A percentile compares a stretch with the other conserved stretches of the same genome.
Evolutionary conservation across 1,140 invertebrate species (phyloP).

Genomic region (Archegozetes longisetosus): DNA sequence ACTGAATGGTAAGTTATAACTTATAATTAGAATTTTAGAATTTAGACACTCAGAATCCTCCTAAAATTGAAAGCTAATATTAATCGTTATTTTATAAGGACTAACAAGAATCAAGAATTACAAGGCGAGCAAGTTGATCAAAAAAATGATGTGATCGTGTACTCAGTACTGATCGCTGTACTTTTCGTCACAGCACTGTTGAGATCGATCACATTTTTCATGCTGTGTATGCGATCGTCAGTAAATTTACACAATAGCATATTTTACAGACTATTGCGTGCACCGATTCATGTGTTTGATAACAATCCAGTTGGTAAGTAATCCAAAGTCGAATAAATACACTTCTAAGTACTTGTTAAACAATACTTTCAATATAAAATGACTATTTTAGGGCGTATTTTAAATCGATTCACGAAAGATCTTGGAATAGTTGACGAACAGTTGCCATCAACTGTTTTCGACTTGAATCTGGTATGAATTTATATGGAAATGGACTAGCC

Average conservation of each 20-base stretch:
- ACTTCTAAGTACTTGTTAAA: background rate
- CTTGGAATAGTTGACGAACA: constrained; percentile 67
- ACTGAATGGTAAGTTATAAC: constrained; percentile 15
- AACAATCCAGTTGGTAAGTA: constrained; percentile 46
- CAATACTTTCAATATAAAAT: background rate
- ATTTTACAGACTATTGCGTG: constrained; percentile 57
- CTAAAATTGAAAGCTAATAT: background rate
- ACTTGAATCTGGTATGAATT: constrained; percentile 59
- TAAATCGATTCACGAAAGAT: constrained; percentile 71
- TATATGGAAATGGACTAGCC: constrained; percentile 34
- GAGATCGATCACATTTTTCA: constrained; percentile 52
- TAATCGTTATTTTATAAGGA: background rate
- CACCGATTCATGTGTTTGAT: constrained; percentile 74
- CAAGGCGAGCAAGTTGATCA: background rate
- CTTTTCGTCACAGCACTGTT: constrained; percentile 30
- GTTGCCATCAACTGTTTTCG: constrained; percentile 56
- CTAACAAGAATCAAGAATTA: background rate
- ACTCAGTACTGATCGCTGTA: constrained; percentile 21
- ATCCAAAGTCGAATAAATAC: background rate
- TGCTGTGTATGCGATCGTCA: constrained; percentile 58
- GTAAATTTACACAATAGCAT: constrained; percentile 61
- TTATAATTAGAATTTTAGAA: background rate
- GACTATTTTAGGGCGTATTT: constrained; percentile 41
- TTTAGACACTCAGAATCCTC: background rate
- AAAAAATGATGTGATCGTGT: constrained; percentile 2